Evolutionary conservation across 2,113 vertebrate species (phyloP), one percentile per base, ranked within the genome.

Genomic region (Cranoglanis bouderius): DNA sequence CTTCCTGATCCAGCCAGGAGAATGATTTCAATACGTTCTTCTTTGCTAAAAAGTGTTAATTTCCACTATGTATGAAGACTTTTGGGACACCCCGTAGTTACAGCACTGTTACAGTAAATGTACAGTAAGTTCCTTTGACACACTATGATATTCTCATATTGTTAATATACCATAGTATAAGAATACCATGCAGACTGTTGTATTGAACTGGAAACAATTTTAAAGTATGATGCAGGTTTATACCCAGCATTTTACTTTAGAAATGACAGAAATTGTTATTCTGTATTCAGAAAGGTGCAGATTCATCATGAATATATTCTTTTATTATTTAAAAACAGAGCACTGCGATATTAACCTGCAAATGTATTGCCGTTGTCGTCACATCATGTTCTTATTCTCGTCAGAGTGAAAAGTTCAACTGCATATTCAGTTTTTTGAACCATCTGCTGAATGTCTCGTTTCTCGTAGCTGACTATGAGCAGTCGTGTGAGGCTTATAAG

Each of bases 401-500:
- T 35, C 38, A 40, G 7, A 40, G 1, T 35, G 67, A 74, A 24
- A 1, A 29, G 14, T n/a, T 81, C 3, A 21, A 1, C 29, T 81
- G 14, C 14, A 35, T 21, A 10, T 49, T 14, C 10, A 6, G 0
- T 2, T 1, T 32, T 49, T 32, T 51, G 0, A 81, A 29, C 74
- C 24, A 6, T 49, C 35, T 24, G 2, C n/a, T 67, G 16, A 63
- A 26, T 19, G 1, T 82, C 24, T 59, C 21, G 53, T 16, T 92
- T 90, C 74, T 0, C 89, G 1, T 82, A 99, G 98, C 98, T 40
- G 95, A 98, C 93, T 96, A 98, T 85, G 98, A 99, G 91, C 97
- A 97, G 18, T 99, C 98, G 4, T 99, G 98, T 92, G 98, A 99
- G 94, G 98, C 97, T 2, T 99, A 99, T 93, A 99, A 99, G 92